A percentile compares a stretch with the other conserved stretches of the same genome.
Evolutionary conservation across 2,888 invertebrate genomes (phyloP).

Genomic region (Antitype chi): DNA sequence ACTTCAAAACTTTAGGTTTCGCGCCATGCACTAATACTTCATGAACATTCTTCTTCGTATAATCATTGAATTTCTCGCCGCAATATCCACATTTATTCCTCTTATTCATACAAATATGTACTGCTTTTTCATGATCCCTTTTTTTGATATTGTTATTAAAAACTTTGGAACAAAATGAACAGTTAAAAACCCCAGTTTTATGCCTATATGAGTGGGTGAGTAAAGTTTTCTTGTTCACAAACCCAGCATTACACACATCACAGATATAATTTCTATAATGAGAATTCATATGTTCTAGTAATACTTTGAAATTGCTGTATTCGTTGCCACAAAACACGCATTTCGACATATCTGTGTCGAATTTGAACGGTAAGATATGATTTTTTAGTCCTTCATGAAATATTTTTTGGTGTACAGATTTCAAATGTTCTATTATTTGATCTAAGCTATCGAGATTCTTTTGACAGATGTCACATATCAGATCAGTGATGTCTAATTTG

Average conservation of each 20-base stretch:
- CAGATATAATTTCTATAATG: conserved; percentile 86
- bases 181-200: conserved; percentile 75
- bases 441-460: conserved; percentile 62
- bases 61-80: conserved; percentile 81
- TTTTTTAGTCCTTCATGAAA: conserved; percentile 71
- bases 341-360: conserved; percentile 58
- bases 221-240: conserved; percentile 76
- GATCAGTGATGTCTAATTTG: conserved; percentile 77
- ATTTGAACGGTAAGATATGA: conserved; percentile 76
- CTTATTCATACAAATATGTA: conserved; percentile 71
- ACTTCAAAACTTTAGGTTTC: conserved; percentile 80
- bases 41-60: conserved; percentile 82
- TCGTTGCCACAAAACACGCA: conserved; percentile 70
- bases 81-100: conserved; percentile 80
- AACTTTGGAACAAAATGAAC: conserved; percentile 73
- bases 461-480: conserved; percentile 74
- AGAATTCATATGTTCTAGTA: conserved; percentile 79
- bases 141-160: conserved; percentile 75
- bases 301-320: conserved; percentile 76
- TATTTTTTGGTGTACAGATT: conserved; percentile 65
- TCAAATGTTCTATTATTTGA: conserved; percentile 70
- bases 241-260: conserved; percentile 86
- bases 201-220: conserved; percentile 77
- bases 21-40: conserved; percentile 81
- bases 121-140: conserved; percentile 74